Base-by-base conservation (phyloP, 2,113 vertebrate species). In the Prionailurus bengalensis region DNA sequence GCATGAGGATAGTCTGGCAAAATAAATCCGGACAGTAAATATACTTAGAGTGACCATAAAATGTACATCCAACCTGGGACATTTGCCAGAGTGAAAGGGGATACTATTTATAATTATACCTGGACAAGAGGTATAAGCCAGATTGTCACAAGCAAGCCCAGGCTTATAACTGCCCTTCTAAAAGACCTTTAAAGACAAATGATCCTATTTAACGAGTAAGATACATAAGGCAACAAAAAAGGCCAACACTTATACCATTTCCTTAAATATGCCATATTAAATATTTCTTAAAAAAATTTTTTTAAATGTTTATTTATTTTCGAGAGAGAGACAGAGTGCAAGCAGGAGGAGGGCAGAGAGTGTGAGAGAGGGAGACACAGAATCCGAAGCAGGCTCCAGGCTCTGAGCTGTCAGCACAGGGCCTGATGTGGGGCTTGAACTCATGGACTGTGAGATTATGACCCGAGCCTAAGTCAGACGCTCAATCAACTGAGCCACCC, bases 41-140 rank as follows among this genome's bases (percentile, higher is more conserved):
- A 89, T 29, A 97, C 31, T 95, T 74, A 89, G 17, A 14, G 63
- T 79, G 27, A 86, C 19, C 42, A 95, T 58, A 92, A 96, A 96
- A 81, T 91, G 78, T 74, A 89, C 15, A 96, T 53, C 16, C 31
- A 95, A 94, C 79, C 45, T 89, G 33, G 29, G 68, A 39, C 42
- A 73, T 55, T 19, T 73, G 6, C 74, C 80, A 66, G 45, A 79
- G 21, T 83, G 63, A 94, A 90, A 87, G 42, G 15, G 51, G 51
- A 36, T 6, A 61, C 14, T 51, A 33, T 74, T 88, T 73, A 48
- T 71, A 94, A 70, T 66, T 74, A 63, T 31, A n/a, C 53, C 65
- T 89, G 39, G 66, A 66, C 2, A 93, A 80, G 16, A 91, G 42
- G n/a, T 4, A 15, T 71, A 70, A 86, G 36, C 14, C 65, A 68